Evolutionary conservation across 2,113 vertebrate genomes (phyloP), one percentile per base, ranked within the genome.

Genomic region (Oostethus manadensis): DNA sequence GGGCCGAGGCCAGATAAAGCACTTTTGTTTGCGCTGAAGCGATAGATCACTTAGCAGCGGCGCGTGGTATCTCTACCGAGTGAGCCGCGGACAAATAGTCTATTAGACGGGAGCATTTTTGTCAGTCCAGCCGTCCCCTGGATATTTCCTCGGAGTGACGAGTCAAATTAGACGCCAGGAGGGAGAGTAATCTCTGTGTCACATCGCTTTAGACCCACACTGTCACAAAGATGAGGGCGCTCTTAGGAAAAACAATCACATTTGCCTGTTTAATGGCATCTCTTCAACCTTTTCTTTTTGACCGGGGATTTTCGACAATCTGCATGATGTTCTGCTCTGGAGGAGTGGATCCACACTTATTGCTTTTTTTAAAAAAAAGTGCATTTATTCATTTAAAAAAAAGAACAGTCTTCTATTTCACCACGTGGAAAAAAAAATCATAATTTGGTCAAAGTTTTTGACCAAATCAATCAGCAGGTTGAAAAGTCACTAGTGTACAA

Each of bases 141-240:
- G 78, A 86, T 79, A 82, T 84, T 86, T 84, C 82, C 81, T 80
- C 79, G 56, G 71, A 87, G 81, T 85, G 88, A 89, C 86, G 71
- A 88, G 84, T 85, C 77, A 51, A 81, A 88, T 90, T 90, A 88
- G 79, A 77, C 62, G 74, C 74, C 73, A 82, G 80, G 80, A 87
- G 86, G 84, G 73, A 83, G 86, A 88, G 86, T 88, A 85, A 89
- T 90, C 88, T 84, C 77, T 50, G 71, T 90, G 89, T 90, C 89
- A 88, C 78, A 86, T 87, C 86, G 80, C 76, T 87, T 90, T 89
- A 90, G 86, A 76, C 67, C 65, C 50, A 85, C 78, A 87, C 79
- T 80, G 80, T 86, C 73, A 66, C 74, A 67, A 81, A 88, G 84
- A 86, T 66, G 70, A 77, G 60, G 64, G 73, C 66, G 46, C 86